Evolutionary conservation across 2,113 vertebrate genomes (phyloP).

Genomic region (Vidua macroura): DNA sequence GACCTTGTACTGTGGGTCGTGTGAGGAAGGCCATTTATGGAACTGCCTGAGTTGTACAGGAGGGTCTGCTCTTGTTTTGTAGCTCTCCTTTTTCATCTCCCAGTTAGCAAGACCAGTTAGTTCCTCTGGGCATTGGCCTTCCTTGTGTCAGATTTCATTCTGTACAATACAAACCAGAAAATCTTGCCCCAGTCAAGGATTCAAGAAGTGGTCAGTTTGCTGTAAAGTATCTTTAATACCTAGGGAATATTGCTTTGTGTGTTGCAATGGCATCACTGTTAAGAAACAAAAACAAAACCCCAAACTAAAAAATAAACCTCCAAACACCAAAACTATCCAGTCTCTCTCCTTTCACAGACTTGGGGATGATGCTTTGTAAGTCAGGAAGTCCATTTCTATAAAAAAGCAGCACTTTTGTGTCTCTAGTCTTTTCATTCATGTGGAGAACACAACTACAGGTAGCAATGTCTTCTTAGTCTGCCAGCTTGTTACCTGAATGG

Average conservation of each 20-base stretch:
- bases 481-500: background rate
- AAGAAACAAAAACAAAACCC: background rate
- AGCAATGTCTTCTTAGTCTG: background rate
- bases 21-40: background rate
- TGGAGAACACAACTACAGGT: background rate
- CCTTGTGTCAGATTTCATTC: background rate
- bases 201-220: background rate
- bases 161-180: background rate
- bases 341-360: background rate
- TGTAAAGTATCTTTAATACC: background rate
- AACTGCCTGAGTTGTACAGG: background rate
- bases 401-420: background rate
- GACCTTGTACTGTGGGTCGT: accelerated
- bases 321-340: background rate
- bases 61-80: background rate
- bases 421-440: background rate
- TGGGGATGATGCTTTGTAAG: accelerated
- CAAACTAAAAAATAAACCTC: background rate
- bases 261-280: background rate
- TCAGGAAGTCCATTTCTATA: background rate
- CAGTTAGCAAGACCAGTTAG: background rate
- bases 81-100: background rate
- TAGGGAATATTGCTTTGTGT: background rate
- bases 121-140: background rate
- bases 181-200: background rate